Evolutionary conservation across 2,797 vertebrate genomes (phyloP).

Genomic region (Ptychadena robeensis): DNA sequence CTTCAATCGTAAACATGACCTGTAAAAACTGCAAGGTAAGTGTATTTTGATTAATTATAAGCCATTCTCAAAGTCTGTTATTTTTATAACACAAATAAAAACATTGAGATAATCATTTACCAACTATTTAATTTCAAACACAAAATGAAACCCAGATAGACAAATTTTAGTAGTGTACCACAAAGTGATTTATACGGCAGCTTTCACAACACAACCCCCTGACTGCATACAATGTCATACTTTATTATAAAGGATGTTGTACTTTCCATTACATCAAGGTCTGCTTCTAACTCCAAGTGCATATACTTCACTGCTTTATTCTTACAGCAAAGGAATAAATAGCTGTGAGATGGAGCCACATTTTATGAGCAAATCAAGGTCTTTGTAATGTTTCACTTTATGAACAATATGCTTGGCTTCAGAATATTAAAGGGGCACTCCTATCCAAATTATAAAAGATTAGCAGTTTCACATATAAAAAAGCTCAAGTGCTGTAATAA

Average conservation of each 20-base stretch:
- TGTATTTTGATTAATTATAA: constrained; percentile 59
- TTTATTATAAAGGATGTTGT: constrained; percentile 61
- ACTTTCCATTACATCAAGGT: constrained; percentile 59
- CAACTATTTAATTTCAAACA: constrained; percentile 53
- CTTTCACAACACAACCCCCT: constrained; percentile 57
- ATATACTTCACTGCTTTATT: constrained; percentile 57
- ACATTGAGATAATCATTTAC: constrained; percentile 52
- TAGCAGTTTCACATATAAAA: neutral
- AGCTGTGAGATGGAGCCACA: constrained; percentile 46
- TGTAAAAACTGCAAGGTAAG: constrained; percentile 61
- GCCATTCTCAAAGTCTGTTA: constrained; percentile 42
- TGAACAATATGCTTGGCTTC: constrained; percentile 53
- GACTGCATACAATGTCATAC: constrained; percentile 58
- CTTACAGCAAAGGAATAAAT: constrained; percentile 48
- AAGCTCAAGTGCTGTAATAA: neutral
- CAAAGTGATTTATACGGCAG: constrained; percentile 52
- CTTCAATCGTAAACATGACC: constrained; percentile 56
- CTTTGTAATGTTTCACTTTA: constrained; percentile 53
- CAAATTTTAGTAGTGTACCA: constrained; percentile 47
- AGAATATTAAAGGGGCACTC: constrained; percentile 32
- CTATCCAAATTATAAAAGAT: neutral
- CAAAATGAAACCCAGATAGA: constrained; percentile 51
- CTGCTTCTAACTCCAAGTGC: constrained; percentile 46
- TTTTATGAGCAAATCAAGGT: constrained; percentile 55
- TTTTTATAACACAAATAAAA: constrained; percentile 55